These are phyloP conservation scores for Lytechinus pictus DNA, from an alignment of 35 echinoderm and acorn worm species.

Conservation along the genomic window DNA sequence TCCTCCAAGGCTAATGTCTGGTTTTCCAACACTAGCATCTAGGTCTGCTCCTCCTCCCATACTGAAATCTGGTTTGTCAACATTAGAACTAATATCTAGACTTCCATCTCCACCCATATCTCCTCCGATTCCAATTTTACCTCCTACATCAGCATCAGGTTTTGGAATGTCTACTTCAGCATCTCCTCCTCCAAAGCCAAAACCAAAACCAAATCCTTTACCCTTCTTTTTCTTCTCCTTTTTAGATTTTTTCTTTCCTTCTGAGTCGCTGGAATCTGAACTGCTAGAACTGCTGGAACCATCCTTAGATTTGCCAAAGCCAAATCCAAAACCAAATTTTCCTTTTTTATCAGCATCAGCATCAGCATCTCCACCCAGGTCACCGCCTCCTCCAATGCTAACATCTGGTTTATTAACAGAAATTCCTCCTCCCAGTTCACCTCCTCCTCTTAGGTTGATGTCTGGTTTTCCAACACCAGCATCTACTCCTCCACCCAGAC, in stretches of 20 bases:
- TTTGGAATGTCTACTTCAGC: conserved; percentile 25
- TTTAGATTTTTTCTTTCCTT: conserved; percentile 61
- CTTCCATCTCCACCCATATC: conserved; percentile 3
- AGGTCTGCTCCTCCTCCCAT: background rate
- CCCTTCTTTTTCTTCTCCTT: conserved; percentile 66
- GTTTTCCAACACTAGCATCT: background rate
- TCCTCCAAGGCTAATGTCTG: background rate
- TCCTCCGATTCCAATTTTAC: conserved; percentile 6
- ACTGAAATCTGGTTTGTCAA: conserved; percentile 32
- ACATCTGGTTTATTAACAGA: background rate
- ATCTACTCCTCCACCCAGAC: background rate
- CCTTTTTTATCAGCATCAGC: conserved; percentile 70
- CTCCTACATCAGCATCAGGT: conserved; percentile 19
- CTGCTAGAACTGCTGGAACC: conserved; percentile 51
- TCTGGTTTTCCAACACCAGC: background rate
- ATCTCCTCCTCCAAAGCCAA: conserved; percentile 72
- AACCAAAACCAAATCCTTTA: conserved; percentile 73
- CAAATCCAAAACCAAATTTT: conserved; percentile 74
- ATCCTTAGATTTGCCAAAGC: conserved; percentile 67
- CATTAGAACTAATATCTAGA: conserved; percentile 38
- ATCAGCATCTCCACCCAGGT: conserved; percentile 13
- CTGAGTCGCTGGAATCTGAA: conserved; percentile 33
- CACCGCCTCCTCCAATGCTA: conserved; percentile 38
- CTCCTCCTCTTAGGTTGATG: conserved; percentile 26
- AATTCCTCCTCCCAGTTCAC: conserved; percentile 32